Evolutionary conservation across 2,888 invertebrate species (phyloP).

Genomic region (Eupsilia transversa): DNA sequence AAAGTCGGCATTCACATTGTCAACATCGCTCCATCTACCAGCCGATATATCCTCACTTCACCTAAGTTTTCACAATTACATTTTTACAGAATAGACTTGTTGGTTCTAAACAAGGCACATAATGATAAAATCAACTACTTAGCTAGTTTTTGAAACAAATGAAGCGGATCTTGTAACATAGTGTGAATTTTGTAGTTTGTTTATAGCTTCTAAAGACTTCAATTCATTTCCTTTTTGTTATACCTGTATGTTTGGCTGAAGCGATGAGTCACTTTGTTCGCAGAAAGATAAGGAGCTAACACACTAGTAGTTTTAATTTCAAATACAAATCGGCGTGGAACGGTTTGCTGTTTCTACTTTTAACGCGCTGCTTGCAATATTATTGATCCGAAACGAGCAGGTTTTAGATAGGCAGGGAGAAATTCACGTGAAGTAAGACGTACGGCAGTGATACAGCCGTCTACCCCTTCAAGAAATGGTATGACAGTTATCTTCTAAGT

Average conservation of each 20-base stretch:
- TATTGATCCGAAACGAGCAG: constrained; percentile 37
- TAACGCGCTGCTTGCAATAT: constrained; percentile 33
- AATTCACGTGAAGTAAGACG: neutral
- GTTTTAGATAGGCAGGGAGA: constrained; percentile 1
- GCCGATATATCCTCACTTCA: neutral
- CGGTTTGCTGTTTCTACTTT: constrained; percentile 13
- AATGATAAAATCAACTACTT: neutral
- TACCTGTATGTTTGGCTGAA: constrained; percentile 22
- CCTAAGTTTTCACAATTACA: neutral
- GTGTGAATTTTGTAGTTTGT: constrained; percentile 24
- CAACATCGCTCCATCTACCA: neutral
- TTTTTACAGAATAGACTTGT: neutral
- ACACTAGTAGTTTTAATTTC: constrained; percentile 48
- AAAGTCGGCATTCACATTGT: constrained; percentile 1
- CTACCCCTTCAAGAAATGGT: neutral
- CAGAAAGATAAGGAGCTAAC: constrained; percentile 47
- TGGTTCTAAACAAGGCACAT: constrained; percentile 1
- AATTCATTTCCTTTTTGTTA: constrained; percentile 32
- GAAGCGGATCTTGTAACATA: constrained; percentile 1
- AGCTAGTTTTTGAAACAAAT: constrained; percentile 2
- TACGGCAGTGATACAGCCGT: neutral
- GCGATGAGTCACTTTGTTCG: constrained; percentile 48
- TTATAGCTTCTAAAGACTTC: constrained; percentile 8
- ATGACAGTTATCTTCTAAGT: constrained; percentile 1
- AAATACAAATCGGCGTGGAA: constrained; percentile 47